Conservation (phyloP, 2,888 invertebrate species). For the Dione vanillae region DNA sequence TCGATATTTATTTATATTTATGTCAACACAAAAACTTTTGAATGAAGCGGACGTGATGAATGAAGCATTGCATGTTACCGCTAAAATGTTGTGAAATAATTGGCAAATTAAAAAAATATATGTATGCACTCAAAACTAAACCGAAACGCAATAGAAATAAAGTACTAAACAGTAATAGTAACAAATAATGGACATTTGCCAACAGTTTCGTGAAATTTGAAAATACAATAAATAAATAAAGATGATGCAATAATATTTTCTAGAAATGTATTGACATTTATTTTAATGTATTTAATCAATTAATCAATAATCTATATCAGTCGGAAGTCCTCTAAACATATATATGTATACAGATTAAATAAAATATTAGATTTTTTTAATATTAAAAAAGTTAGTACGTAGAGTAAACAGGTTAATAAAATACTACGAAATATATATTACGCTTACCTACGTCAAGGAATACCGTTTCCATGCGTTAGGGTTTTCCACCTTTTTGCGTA, state of each 20-base stretch:
- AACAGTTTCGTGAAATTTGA: slow-evolving; percentile 58
- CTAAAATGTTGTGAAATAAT: slow-evolving; percentile 42
- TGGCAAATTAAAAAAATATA: slow-evolving; percentile 15
- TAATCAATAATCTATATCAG: too few relatives aligned
- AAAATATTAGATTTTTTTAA: too few relatives aligned
- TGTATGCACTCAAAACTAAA: slow-evolving; percentile 8
- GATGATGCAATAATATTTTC: slow-evolving; percentile 64
- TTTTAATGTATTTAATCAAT: neutral
- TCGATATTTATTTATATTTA: slow-evolving; percentile 14
- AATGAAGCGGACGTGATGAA: slow-evolving; percentile 45
- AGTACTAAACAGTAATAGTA: slow-evolving; percentile 30
- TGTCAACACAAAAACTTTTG: slow-evolving; percentile 28
- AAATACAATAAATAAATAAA: slow-evolving; percentile 58
- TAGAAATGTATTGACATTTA: slow-evolving; percentile 36
- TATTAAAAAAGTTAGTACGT: too few relatives aligned
- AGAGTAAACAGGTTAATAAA: too few relatives aligned
- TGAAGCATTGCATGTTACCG: slow-evolving; percentile 35
- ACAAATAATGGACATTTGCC: slow-evolving; percentile 60
- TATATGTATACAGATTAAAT: too few relatives aligned
- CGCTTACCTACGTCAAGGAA: slow-evolving; percentile 2
- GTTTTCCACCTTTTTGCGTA: neutral
- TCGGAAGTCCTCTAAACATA: too few relatives aligned
- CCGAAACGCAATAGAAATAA: slow-evolving; percentile 26
- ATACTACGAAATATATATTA: too few relatives aligned
- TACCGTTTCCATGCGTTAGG: neutral